Base-by-base conservation (phyloP, 2,797 vertebrate genomes). In the Scolopax bukidnonensis region DNA sequence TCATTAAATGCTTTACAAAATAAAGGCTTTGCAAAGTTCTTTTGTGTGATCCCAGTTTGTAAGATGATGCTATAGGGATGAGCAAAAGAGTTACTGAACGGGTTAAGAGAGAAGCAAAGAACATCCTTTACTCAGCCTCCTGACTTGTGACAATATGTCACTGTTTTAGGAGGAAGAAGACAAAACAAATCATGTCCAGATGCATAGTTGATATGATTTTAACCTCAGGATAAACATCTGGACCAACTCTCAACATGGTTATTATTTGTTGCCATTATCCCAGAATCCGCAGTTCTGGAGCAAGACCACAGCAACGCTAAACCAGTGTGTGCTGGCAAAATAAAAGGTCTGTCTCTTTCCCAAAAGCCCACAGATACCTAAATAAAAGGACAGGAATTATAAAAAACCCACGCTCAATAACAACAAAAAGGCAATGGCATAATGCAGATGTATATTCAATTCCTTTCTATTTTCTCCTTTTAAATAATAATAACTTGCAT, bases 181-280 rank as follows among this genome's bases (percentile, higher is more conserved):
- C 74, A 95, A 88, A 94, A 64, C 57, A 89, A 95, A 96, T 89
- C 74, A 95, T 13, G 48, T 90, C 63, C 9, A 0, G 17, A 82
- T 90, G 83, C 54, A 56, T 16, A 82, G 74, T 1, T 93, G 91
- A 79, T 67, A 83, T 41, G 57, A 95, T 81, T 90, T 92, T 95
- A 73, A 90, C 89, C 87, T 93, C 87, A 63, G 82, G 91, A 89
- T 73, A 96, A 94, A 93, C 95, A 95, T 94, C 94, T 93, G 92
- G 87, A 92, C 76, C 68, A 70, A 53, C 24, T 71, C 70, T 69
- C 89, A 64, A n/a, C n/a, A 61, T 65, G 16, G 25, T 43, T 54
- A 60, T 43, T 83, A 79, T 87, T 93, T 80, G 41, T 59, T 91
- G 61, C 19, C 15, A 21, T 18, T 61, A 14, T n/a, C 12, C 48